These are phyloP conservation scores for Aphidoletes aphidimyza DNA, from an alignment of 2,888 invertebrate species.

Conservation along the genomic window DNA sequence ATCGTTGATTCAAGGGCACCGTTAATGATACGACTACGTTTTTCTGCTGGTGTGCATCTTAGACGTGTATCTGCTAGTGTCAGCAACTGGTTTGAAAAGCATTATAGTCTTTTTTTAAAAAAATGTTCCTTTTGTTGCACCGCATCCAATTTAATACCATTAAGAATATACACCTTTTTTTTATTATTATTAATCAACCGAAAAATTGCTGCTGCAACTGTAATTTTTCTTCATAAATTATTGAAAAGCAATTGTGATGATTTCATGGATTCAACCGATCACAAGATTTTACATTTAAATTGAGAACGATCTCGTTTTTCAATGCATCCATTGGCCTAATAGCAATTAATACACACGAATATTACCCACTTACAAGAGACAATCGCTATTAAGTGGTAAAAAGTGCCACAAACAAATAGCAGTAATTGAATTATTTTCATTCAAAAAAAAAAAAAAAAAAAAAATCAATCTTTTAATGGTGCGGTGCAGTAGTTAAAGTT, in stretches of 20 bases:
- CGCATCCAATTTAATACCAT: conserved; percentile 29
- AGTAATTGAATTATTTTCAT: conserved; percentile 5
- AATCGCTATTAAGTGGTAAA: conserved; percentile 8
- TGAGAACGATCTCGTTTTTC: background rate
- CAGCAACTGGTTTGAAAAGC: conserved; percentile 32
- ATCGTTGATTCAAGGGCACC: conserved; percentile 47
- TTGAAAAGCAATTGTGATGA: background rate
- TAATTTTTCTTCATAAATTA: background rate
- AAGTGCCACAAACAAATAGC: conserved; percentile 31
- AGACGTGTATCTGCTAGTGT: background rate
- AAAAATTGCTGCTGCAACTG: background rate
- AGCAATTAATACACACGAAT: too few species aligned
- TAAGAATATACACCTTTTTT: background rate
- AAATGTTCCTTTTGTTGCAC: conserved; percentile 35
- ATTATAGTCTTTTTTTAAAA: background rate
- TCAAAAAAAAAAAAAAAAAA: background rate
- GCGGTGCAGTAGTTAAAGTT: conserved; percentile 24
- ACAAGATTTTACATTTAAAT: background rate
- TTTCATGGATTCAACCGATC: background rate
- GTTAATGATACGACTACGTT: conserved; percentile 54
- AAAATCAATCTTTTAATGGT: background rate
- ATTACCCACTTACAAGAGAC: conserved; percentile 27
- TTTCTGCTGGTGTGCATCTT: conserved; percentile 30
- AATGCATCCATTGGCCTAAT: too few species aligned
- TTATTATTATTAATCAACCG: too few species aligned